Base-by-base conservation (phyloP, 1,140 invertebrate species). In the Drosophila suzukii region DNA sequence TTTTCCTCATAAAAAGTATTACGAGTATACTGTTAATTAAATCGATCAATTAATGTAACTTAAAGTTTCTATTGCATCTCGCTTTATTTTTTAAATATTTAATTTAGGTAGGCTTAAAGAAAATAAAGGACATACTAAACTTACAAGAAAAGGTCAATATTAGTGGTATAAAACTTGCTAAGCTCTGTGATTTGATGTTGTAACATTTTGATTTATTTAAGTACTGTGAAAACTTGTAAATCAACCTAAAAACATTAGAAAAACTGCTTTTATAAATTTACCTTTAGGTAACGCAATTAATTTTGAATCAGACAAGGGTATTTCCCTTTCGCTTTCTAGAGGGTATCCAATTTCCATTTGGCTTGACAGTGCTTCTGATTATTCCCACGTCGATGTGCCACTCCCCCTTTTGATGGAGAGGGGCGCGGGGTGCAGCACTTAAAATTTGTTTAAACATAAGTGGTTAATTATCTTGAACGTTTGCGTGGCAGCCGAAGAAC, bases 401-500 rank as follows among this genome's bases (percentile, higher is more conserved):
- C 24, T 43, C 46, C 76, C 66, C 66, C 38, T n/a, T 46, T 27
- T 46, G 38, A 44, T 32, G 71, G 66, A 54, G 41, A 27, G 54
- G 46, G 50, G 47, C 57, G 24, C 38, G 24, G 55, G 55, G 12
- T 20, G 30, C 49, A 70, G 65, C 80, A 89, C 80, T 83, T 89
- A 89, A 88, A 80, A 88, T 80, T 88, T 89, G 77, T 88, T 88
- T 88, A 89, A 88, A 80, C 83, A 83, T 83, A 88, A 88, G 83
- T 88, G 83, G 79, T 89, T 88, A 88, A 88, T 89, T 89, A 84
- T 88, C 75, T 82, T 83, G 71, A 88, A 83, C 75, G 84, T 54
- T 89, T 83, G 83, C 79, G 67, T 88, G 79, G 70, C 83, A 67
- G 13, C 58, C 56, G 38, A 65, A 60, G 44, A 53, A 53, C 47